Evolutionary conservation across 2,113 vertebrate species (phyloP).

Genomic region (Haliaeetus leucogaster): DNA sequence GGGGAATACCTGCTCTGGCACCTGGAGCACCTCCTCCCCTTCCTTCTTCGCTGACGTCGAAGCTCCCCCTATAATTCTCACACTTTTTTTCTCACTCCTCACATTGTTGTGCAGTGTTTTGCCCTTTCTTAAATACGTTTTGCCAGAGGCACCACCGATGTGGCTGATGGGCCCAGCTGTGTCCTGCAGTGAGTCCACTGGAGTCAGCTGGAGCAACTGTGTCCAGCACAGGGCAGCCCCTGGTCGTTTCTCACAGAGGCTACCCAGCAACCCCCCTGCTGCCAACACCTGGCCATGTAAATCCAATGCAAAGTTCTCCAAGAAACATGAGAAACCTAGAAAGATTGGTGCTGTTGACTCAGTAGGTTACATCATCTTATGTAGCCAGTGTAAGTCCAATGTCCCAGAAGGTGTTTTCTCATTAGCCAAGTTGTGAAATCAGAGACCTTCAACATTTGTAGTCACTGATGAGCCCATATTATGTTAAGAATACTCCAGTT

Average conservation of each 20-base stretch:
- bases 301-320: neutral
- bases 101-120: neutral
- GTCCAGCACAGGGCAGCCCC: neutral
- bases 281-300: neutral
- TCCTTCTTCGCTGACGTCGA: neutral
- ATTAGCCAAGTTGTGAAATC: neutral
- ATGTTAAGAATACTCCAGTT: neutral
- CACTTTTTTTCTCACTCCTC: neutral
- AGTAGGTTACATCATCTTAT: neutral
- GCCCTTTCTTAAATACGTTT: neutral
- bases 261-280: neutral
- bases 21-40: neutral
- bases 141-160: neutral
- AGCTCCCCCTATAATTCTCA: neutral
- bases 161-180: neutral
- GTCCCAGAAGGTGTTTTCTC: neutral
- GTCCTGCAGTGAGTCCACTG: fast-evolving
- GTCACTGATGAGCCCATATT: neutral
- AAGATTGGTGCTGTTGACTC: neutral
- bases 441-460: neutral
- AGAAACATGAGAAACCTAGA: neutral
- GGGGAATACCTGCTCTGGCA: neutral
- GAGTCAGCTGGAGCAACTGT: neutral
- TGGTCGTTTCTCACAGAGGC: neutral
- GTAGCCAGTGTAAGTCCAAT: too few relatives aligned